phyloP scores from a whole-genome alignment of 53 echinoderm and acorn worm genomes.

The Temnopleurus reevesii region DNA sequence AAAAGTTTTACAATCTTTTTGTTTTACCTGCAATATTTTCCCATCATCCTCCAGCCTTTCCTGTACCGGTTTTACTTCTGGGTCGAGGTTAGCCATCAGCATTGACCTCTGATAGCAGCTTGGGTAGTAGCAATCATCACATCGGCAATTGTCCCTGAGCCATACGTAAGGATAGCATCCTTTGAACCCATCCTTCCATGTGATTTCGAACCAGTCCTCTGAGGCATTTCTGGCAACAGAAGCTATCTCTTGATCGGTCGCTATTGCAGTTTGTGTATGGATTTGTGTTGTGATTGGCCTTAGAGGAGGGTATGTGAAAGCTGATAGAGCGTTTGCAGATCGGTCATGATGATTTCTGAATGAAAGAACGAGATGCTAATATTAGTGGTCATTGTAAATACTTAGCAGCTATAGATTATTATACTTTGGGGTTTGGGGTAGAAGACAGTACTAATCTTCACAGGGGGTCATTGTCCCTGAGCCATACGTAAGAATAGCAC shows the following conservation, averaged over 20 bases:
- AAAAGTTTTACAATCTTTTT: too few species aligned
- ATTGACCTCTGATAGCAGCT: slow-evolving; percentile 12
- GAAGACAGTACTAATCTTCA: too few species aligned
- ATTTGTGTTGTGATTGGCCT: not conserved
- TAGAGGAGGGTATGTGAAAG: not conserved
- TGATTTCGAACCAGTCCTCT: slow-evolving; percentile 29
- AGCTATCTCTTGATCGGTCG: not conserved
- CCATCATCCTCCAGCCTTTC: slow-evolving; percentile 45
- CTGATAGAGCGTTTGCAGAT: not conserved
- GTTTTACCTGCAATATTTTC: not conserved
- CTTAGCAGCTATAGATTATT: too few species aligned
- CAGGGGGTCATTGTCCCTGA: too few species aligned
- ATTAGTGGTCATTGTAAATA: too few species aligned
- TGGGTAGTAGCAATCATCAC: slow-evolving; percentile 60
- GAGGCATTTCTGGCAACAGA: not conserved
- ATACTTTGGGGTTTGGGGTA: too few species aligned
- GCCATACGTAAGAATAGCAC: too few species aligned
- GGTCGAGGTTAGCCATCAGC: slow-evolving; percentile 51
- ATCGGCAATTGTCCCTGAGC: slow-evolving; percentile 78
- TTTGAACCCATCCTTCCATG: slow-evolving; percentile 5
- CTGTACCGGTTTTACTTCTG: slow-evolving; percentile 50
- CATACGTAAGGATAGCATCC: slow-evolving; percentile 72
- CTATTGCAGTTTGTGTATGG: not conserved
- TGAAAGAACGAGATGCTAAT: not conserved
- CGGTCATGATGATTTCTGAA: not conserved